phyloP scores from a whole-genome alignment of 2,113 vertebrate species.

The Centropus bengalensis region DNA sequence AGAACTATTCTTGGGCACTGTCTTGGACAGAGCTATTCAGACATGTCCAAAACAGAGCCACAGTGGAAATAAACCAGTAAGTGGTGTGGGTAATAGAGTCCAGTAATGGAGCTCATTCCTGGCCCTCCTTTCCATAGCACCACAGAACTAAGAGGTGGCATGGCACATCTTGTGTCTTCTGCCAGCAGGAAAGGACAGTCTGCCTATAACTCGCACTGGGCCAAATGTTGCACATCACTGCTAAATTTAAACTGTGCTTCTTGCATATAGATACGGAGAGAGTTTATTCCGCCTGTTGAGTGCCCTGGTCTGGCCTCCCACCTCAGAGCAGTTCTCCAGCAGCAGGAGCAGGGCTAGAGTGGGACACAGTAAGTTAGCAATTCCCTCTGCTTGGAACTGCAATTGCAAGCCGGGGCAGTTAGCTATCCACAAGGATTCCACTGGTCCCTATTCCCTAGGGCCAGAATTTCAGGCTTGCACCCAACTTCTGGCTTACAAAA shows the following conservation, averaged over 20 bases:
- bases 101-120: background rate
- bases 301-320: background rate
- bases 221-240: background rate
- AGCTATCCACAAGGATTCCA: background rate
- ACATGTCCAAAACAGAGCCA: background rate
- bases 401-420: background rate
- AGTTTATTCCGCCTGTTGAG: rapidly evolving
- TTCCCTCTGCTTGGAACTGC: background rate
- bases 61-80: background rate
- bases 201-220: background rate
- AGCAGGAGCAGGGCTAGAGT: background rate
- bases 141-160: background rate
- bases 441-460: background rate
- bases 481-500: background rate
- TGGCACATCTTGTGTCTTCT: background rate
- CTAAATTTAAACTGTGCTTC: background rate
- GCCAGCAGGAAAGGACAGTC: background rate
- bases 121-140: background rate
- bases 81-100: background rate
- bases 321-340: background rate
- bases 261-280: background rate
- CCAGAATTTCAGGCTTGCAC: background rate
- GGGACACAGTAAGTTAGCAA: background rate
- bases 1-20: background rate
- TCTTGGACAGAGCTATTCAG: background rate